phyloP scores from a whole-genome alignment of 2,888 invertebrate genomes.

The Acronicta leporina region DNA sequence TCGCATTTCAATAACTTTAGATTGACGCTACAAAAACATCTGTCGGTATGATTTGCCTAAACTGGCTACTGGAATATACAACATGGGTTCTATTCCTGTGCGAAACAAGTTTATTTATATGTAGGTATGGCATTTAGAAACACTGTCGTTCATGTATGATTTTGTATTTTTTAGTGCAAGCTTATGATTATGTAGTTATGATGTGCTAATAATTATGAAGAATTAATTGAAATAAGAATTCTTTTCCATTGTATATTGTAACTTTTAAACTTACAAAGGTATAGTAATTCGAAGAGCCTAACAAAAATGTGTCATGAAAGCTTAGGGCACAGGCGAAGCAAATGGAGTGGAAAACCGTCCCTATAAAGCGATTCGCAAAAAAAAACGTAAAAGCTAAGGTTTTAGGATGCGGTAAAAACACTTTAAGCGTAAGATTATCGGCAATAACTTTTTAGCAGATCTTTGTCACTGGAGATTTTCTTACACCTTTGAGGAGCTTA shows the following conservation, averaged over 20 bases:
- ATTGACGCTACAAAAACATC: too few relatives aligned
- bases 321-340: constrained; percentile 28
- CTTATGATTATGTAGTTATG: too few relatives aligned
- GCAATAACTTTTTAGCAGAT: constrained; percentile 41
- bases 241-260: not conserved
- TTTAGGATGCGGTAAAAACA: constrained; percentile 36
- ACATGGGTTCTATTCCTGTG: too few relatives aligned
- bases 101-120: too few relatives aligned
- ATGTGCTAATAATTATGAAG: too few relatives aligned
- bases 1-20: not conserved
- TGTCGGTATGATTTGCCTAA: too few relatives aligned
- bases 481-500: constrained; percentile 1
- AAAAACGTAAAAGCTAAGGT: constrained; percentile 31
- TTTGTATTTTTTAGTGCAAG: too few relatives aligned
- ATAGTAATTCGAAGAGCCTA: constrained; percentile 8
- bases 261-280: not conserved
- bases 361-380: constrained; percentile 41
- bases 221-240: too few relatives aligned
- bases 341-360: constrained; percentile 29
- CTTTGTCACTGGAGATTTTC: constrained; percentile 32
- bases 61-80: too few relatives aligned
- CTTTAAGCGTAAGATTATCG: constrained; percentile 32
- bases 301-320: constrained; percentile 29
- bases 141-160: too few relatives aligned
- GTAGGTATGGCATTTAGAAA: too few relatives aligned